Evolutionary conservation across 2,888 invertebrate species (phyloP), one percentile per base, ranked within the genome.

Genomic region (Tineola bisselliella): DNA sequence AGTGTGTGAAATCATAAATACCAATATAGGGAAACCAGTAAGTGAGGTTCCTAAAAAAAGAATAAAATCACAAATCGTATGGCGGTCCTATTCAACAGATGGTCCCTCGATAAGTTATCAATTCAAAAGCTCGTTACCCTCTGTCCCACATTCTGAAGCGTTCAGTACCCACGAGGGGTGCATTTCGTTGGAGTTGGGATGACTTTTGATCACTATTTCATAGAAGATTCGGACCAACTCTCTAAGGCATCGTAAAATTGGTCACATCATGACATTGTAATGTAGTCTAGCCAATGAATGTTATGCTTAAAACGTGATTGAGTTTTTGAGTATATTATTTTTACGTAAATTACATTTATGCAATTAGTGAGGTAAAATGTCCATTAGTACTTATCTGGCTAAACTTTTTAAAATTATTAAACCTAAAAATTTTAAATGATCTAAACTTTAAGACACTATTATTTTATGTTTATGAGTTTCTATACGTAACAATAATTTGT

Each of bases 161-260:
- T 65, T 66, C 66, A 64, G 70, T 68, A 69, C 66, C 54, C 54
- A 54, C 54, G 17, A 12, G 54, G 54, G 25, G 54, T 25, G 25
- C 54, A 54, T 54, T 54, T 54, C 25, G 54, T 54, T 54, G 18
- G 54, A 25, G 25, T 19, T 54, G 54, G 54, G 15, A 48, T 15
- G 48, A 54, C 54, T 54, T 54, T 25, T 73, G 74, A 77, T 79
- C 75, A 80, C 77, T 80, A 79, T 79, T 79, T 79, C 79, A 79
- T 77, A 76, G 75, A 72, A 69, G 70, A 67, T 65, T 67, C 62
- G 70, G 69, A 76, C 74, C 67, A 74, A 54, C 64, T 64, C 79
- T 63, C 79, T 56, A 57, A 81, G 79, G 81, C 61, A 58, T 61
- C 44, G 62, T 63, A 64, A 62, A 44, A 57, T 59, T 61, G 44